Evolutionary conservation across 2,797 vertebrate species (phyloP).

Genomic region (Decapterus maruadsi): DNA sequence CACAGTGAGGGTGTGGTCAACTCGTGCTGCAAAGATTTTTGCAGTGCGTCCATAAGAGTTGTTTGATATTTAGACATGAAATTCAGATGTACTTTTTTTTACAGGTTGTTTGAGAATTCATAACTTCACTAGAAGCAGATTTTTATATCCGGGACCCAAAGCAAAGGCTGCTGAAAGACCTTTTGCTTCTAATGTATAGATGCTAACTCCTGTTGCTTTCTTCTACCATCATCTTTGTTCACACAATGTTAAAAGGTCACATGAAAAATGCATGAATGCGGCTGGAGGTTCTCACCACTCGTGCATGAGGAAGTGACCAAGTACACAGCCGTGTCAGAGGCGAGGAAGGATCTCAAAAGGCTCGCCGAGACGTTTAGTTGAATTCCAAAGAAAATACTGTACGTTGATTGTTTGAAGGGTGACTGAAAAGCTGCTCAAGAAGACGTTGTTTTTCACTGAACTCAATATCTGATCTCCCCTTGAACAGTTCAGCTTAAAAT

Average conservation of each 20-base stretch:
- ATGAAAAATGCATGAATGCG: constrained; percentile 85
- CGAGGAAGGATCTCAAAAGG: constrained; percentile 41
- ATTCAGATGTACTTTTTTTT: constrained; percentile 1
- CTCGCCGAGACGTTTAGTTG: constrained; percentile 14
- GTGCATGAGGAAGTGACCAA: constrained; percentile 66
- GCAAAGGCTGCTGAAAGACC: constrained; percentile 29
- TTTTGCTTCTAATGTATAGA: constrained; percentile 55
- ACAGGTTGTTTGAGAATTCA: neutral
- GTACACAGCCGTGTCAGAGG: constrained; percentile 50
- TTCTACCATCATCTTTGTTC: constrained; percentile 78
- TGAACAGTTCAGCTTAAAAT: constrained; percentile 6
- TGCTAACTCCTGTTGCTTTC: constrained; percentile 70
- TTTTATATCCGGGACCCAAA: constrained; percentile 21
- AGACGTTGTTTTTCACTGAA: constrained; percentile 1
- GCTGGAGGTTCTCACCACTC: constrained; percentile 69
- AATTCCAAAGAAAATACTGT: constrained; percentile 36
- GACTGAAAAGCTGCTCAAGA: constrained; percentile 19
- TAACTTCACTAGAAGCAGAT: constrained; percentile 4
- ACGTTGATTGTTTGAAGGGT: constrained; percentile 20
- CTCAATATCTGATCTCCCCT: neutral
- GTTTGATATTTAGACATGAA: constrained; percentile 15
- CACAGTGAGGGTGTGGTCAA: neutral
- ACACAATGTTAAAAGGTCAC: constrained; percentile 85
- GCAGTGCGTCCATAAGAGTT: neutral
- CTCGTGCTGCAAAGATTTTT: constrained; percentile 1